Conservation (phyloP, 2,113 vertebrate genomes). For the Lampris megalopsis region DNA sequence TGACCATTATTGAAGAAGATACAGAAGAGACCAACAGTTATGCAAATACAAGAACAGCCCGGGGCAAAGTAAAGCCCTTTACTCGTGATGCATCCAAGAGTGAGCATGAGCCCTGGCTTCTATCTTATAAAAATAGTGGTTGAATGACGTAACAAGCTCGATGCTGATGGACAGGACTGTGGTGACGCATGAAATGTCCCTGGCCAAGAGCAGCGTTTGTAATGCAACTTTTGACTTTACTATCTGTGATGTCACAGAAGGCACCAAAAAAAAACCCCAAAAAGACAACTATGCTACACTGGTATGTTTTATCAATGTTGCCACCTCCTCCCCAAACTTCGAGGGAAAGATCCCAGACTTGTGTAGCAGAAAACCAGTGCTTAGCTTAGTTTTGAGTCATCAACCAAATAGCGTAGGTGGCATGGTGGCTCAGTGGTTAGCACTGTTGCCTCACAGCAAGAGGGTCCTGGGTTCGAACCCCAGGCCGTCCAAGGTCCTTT, state of each 20-base stretch:
- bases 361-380: constrained; percentile 1
- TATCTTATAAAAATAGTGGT: constrained; percentile 63
- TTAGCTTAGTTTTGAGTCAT: constrained; percentile 3
- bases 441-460: too few relatives aligned
- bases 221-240: constrained; percentile 43
- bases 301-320: not conserved
- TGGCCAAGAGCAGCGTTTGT: constrained; percentile 29
- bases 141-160: constrained; percentile 50
- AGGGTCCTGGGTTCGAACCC: too few relatives aligned
- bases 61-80: constrained; percentile 34
- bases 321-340: not conserved
- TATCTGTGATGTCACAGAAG: not conserved
- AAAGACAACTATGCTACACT: not conserved
- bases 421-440: too few relatives aligned
- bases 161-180: constrained; percentile 34
- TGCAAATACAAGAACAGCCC: constrained; percentile 47
- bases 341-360: not conserved
- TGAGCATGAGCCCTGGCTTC: constrained; percentile 52
- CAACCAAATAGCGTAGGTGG: not conserved
- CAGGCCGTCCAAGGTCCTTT: too few relatives aligned
- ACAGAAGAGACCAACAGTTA: constrained; percentile 10
- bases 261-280: too few relatives aligned
- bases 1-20: constrained; percentile 25
- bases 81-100: constrained; percentile 49
- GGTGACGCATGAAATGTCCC: constrained; percentile 40